Evolutionary conservation across 2,888 invertebrate species (phyloP), one percentile per base, ranked within the genome.

Genomic region (Parascotia fuliginaria): DNA sequence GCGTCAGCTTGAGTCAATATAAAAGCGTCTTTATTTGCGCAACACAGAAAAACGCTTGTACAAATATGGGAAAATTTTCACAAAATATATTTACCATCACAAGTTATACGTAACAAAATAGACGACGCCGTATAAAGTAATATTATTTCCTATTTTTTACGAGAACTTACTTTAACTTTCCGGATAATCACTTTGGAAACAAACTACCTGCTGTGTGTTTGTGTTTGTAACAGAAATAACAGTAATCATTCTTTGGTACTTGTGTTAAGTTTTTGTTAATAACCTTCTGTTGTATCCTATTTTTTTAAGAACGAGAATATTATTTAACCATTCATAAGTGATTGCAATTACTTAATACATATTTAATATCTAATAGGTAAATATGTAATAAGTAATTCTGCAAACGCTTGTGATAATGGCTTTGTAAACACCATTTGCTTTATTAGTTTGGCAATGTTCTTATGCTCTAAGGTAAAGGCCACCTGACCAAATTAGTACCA

Each of bases 11-110:
- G 69, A 75, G 75, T 81, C 78, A 83, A 83, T 79, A 83, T 68
- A 77, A 69, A 65, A 68, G 59, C 67, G 68, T 69, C 68, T 77
- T 69, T 83, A 82, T 85, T 86, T 85, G 68, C 71, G 68, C 70
- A 72, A 75, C 62, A 73, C 68, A 77, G 67, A 76, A 80, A 77
- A 79, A 71, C 69, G 65, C 73, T 73, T 65, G 64, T 67, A 63
- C 70, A 79, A 79, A 81, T 65, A 77, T 73, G 64, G 65, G 70
- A 66, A 70, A 75, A 71, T 74, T 75, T 77, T 77, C 65, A 57
- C 70, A 64, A 74, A 77, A 78, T 70, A 77, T 72, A 65, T 71
- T 65, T 66, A 58, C 70, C 64, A 68, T 63, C 67, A 58, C 61
- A 60, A 66, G 49, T 65, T 62, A 59, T 44, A 48, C 55, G 55